phyloP scores from a whole-genome alignment of 37 sponge, comb jelly and placozoan species.

The Corticium candelabrum region DNA sequence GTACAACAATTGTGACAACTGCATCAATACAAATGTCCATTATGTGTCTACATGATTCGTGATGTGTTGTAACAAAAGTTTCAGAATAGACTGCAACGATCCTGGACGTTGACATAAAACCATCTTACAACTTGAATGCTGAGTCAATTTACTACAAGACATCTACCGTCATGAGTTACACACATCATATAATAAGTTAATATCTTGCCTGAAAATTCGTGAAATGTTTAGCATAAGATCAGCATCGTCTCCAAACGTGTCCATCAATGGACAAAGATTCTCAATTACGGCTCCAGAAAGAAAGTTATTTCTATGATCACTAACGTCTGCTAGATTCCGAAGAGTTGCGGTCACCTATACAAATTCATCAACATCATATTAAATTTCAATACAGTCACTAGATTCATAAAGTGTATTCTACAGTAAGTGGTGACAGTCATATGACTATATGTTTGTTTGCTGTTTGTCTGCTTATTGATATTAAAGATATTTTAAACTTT shows the following conservation, averaged over 20 bases:
- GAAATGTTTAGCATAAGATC: conserved; percentile 10
- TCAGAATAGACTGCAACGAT: background rate
- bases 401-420: too few species aligned
- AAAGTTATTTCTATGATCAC: background rate
- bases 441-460: too few species aligned
- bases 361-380: background rate
- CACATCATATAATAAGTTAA: background rate
- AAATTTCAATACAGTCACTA: too few species aligned
- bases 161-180: background rate
- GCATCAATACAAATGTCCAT: background rate
- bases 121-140: background rate
- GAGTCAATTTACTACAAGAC: conserved; percentile 12
- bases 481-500: too few species aligned
- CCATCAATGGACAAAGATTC: background rate
- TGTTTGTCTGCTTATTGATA: too few species aligned
- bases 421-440: too few species aligned
- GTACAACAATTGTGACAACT: background rate
- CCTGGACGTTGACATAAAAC: background rate
- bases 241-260: background rate
- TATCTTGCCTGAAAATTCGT: conserved; percentile 3
- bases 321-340: conserved; percentile 7
- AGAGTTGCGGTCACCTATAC: background rate
- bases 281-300: background rate
- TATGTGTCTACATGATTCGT: background rate
- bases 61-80: background rate